Evolutionary conservation across 53 echinoderm and acorn worm species (phyloP).

Genomic region (Stichopus horrens): DNA sequence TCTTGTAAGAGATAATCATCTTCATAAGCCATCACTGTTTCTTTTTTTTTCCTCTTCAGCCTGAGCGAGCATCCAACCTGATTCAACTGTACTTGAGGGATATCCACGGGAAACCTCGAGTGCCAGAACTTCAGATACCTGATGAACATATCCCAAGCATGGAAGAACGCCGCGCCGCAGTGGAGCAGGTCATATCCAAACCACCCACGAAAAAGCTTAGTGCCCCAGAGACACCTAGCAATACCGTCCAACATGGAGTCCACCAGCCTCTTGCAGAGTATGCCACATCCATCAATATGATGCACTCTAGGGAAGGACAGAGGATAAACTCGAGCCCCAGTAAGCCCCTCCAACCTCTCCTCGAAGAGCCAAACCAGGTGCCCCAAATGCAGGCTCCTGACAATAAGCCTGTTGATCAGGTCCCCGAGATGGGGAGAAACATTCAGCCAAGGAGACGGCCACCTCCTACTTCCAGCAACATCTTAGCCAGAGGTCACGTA

Average conservation of each 20-base stretch:
- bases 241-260: neutral
- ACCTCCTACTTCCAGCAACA: constrained; percentile 15
- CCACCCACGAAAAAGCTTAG: neutral
- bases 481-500: constrained; percentile 5
- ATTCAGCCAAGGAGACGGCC: neutral
- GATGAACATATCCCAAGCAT: constrained; percentile 13
- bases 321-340: neutral
- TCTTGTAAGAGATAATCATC: too few relatives aligned
- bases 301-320: neutral
- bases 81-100: constrained; percentile 9
- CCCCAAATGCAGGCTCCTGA: neutral
- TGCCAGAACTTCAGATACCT: neutral
- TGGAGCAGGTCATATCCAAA: constrained; percentile 15
- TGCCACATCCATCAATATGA: constrained; percentile 2
- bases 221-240: neutral
- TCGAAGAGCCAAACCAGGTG: neutral
- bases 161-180: constrained; percentile 15
- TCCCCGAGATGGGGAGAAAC: neutral
- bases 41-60: neutral
- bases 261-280: neutral
- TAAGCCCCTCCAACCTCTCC: neutral
- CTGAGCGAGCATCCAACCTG: constrained; percentile 27
- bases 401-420: neutral
- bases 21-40: too few relatives aligned
- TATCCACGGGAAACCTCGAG: neutral